These are phyloP conservation scores for Phyto melanocephala DNA, from an alignment of 2,888 invertebrate species.

Conservation along the genomic window DNA sequence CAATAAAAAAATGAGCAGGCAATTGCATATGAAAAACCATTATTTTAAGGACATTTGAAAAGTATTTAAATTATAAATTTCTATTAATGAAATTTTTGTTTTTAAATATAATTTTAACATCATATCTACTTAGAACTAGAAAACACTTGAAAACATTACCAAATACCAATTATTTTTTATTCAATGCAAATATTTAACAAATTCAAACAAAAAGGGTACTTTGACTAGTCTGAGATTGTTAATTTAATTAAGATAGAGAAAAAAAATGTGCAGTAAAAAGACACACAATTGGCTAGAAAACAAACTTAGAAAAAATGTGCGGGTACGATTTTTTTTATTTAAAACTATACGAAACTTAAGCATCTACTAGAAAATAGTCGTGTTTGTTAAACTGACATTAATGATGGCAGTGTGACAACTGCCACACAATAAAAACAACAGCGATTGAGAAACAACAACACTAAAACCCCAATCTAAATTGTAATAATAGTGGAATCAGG, in stretches of 20 bases:
- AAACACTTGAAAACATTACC: too few relatives aligned
- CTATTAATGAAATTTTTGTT: too few relatives aligned
- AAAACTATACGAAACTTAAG: constrained; percentile 1
- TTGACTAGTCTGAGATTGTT: constrained; percentile 26
- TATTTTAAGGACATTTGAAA: too few relatives aligned
- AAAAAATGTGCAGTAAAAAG: background rate
- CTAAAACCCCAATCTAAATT: constrained; percentile 34
- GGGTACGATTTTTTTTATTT: constrained; percentile 32
- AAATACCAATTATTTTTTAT: background rate
- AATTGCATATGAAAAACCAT: too few relatives aligned
- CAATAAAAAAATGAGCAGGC: too few relatives aligned
- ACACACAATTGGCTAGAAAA: background rate
- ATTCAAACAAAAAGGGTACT: background rate
- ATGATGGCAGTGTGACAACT: constrained; percentile 63
- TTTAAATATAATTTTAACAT: too few relatives aligned
- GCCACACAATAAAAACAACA: constrained; percentile 50
- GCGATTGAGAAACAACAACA: background rate
- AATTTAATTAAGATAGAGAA: constrained; percentile 52
- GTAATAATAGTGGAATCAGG: constrained; percentile 21
- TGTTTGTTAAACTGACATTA: constrained; percentile 60
- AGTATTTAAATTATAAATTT: too few relatives aligned
- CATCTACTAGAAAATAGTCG: constrained; percentile 53
- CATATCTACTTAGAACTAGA: too few relatives aligned
- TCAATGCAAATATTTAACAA: background rate
- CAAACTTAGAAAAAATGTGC: constrained; percentile 38